Evolutionary conservation across 2,888 invertebrate species (phyloP).

Genomic region (Netelia inedita): DNA sequence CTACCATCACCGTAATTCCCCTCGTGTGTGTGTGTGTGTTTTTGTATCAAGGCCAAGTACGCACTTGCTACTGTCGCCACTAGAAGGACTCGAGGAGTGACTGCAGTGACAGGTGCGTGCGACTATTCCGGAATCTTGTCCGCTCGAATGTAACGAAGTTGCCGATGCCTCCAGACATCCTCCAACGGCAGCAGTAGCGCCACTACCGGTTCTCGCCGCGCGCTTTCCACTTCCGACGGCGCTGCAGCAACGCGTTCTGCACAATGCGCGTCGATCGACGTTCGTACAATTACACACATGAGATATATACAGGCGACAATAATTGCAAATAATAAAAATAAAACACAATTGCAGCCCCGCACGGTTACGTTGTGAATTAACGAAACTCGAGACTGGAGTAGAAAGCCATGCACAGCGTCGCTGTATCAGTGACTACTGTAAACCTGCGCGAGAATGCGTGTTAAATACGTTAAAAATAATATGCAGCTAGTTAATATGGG

Average conservation of each 20-base stretch:
- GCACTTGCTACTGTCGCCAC: slow-evolving; percentile 91
- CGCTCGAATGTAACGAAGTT: slow-evolving; percentile 93
- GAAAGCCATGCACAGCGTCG: too few relatives aligned
- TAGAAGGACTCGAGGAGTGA: slow-evolving; percentile 89
- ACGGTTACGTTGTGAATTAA: too few relatives aligned
- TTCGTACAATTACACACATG: slow-evolving; percentile 69
- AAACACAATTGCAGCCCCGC: too few relatives aligned
- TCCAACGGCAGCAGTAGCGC: slow-evolving; percentile 61
- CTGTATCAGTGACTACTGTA: too few relatives aligned
- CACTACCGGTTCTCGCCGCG: slow-evolving; percentile 75
- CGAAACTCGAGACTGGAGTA: too few relatives aligned
- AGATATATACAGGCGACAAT: slow-evolving; percentile 24
- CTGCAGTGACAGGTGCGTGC: slow-evolving; percentile 88
- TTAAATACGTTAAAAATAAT: background rate
- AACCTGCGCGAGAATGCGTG: too few relatives aligned
- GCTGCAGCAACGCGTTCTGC: slow-evolving; percentile 70
- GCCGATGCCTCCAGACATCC: slow-evolving; percentile 90
- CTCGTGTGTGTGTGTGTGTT: background rate
- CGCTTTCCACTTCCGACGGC: slow-evolving; percentile 78
- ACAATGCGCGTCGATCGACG: slow-evolving; percentile 60
- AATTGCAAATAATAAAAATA: background rate
- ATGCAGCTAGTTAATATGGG: background rate
- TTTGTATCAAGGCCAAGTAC: slow-evolving; percentile 73
- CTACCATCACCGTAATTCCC: background rate
- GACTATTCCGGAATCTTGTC: slow-evolving; percentile 93